These are phyloP conservation scores for Cydia amplana DNA, from an alignment of 1,140 invertebrate species.

Conservation along the genomic window DNA sequence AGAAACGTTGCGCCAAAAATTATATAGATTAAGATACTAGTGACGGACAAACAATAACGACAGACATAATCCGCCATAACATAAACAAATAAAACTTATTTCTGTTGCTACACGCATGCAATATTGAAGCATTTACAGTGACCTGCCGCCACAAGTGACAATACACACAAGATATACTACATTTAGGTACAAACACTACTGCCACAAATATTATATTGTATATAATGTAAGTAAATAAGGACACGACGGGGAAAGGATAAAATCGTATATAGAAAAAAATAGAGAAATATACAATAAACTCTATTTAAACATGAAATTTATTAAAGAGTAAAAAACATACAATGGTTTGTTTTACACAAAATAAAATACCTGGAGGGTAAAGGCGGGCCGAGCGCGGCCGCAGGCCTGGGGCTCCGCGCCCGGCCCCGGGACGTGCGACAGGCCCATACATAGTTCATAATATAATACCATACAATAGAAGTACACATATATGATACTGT, in stretches of 20 bases:
- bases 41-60: constrained; percentile 58
- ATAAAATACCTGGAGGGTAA: constrained; percentile 77
- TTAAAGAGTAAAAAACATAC: constrained; percentile 80
- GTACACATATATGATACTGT: constrained; percentile 77
- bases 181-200: constrained; percentile 69
- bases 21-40: constrained; percentile 54
- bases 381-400: constrained; percentile 46
- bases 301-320: constrained; percentile 80
- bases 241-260: constrained; percentile 55
- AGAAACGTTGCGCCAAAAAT: constrained; percentile 55
- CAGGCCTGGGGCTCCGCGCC: constrained; percentile 51
- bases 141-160: constrained; percentile 57
- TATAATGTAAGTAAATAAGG: constrained; percentile 73
- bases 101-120: constrained; percentile 74
- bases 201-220: constrained; percentile 74
- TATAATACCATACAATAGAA: constrained; percentile 74
- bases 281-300: constrained; percentile 78
- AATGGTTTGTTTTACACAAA: constrained; percentile 78
- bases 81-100: constrained; percentile 76
- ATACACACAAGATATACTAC: constrained; percentile 62
- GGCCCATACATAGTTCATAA: constrained; percentile 73
- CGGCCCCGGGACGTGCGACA: constrained; percentile 60
- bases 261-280: constrained; percentile 74
- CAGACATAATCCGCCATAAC: constrained; percentile 60
- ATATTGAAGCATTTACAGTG: constrained; percentile 69